Evolutionary conservation across 2,888 invertebrate genomes (phyloP).

Genomic region (Pristionchus fissidentatus): DNA sequence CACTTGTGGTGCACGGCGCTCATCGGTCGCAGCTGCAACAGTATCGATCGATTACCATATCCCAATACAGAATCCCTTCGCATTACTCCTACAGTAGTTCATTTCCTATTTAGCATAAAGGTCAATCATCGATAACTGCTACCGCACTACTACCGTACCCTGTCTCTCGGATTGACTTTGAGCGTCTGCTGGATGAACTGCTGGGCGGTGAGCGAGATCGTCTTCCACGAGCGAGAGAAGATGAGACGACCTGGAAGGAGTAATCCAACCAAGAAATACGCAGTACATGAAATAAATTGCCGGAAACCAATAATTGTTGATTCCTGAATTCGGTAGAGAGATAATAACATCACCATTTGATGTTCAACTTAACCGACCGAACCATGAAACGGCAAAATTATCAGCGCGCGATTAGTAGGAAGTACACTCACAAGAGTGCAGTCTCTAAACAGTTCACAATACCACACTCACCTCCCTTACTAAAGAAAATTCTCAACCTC

Average conservation of each 20-base stretch:
- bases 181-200: constrained; percentile 56
- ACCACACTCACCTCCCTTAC: too few relatives aligned
- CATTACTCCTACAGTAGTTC: neutral
- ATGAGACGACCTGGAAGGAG: constrained; percentile 56
- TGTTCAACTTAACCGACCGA: too few relatives aligned
- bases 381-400: too few relatives aligned
- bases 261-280: too few relatives aligned
- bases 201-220: constrained; percentile 53
- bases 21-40: neutral
- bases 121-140: neutral
- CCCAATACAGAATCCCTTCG: neutral
- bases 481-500: too few relatives aligned
- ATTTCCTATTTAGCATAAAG: neutral
- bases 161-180: constrained; percentile 50
- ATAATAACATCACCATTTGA: neutral
- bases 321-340: neutral
- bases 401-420: neutral
- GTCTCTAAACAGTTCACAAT: too few relatives aligned
- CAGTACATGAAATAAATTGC: neutral
- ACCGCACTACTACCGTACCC: constrained; percentile 30
- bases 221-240: constrained; percentile 57
- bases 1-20: constrained; percentile 4
- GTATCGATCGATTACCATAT: neutral
- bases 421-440: too few relatives aligned
- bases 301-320: neutral